Percentiles rank a stretch among this genome's conserved stretches.
phyloP scores from a whole-genome alignment of 2,113 vertebrate genomes.

The Colius striatus region DNA sequence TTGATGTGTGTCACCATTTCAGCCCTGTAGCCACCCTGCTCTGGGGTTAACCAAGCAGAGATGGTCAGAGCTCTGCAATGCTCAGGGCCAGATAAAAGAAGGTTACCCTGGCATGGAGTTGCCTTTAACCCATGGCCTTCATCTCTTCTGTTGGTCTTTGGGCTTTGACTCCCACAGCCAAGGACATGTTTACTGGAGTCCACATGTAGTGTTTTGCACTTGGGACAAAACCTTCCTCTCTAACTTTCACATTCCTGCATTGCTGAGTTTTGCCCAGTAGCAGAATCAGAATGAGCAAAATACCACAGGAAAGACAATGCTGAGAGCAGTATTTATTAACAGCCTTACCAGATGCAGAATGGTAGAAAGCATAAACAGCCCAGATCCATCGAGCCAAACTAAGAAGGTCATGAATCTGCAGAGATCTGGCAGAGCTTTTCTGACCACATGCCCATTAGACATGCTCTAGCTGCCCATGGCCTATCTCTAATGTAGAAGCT shows the following conservation, averaged over 20 bases:
- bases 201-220: neutral
- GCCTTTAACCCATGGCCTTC: neutral
- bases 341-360: constrained; percentile 50
- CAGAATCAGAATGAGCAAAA: constrained; percentile 48
- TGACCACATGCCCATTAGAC: neutral
- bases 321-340: constrained; percentile 49
- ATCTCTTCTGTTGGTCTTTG: neutral
- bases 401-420: constrained; percentile 31
- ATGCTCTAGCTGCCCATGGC: neutral
- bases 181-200: neutral
- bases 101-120: neutral
- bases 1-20: neutral
- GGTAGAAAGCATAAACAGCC: constrained; percentile 7
- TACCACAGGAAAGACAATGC: constrained; percentile 56
- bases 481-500: neutral
- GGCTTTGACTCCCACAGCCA: neutral
- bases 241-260: neutral
- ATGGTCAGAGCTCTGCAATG: neutral
- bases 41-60: neutral
- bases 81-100: neutral
- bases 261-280: constrained; percentile 53
- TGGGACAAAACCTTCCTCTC: neutral
- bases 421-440: neutral
- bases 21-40: neutral
- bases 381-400: constrained; percentile 2